Percentiles rank a stretch among this genome's conserved stretches.
phyloP scores from a whole-genome alignment of 2,113 vertebrate species.

The Potamarius usumacintae region DNA sequence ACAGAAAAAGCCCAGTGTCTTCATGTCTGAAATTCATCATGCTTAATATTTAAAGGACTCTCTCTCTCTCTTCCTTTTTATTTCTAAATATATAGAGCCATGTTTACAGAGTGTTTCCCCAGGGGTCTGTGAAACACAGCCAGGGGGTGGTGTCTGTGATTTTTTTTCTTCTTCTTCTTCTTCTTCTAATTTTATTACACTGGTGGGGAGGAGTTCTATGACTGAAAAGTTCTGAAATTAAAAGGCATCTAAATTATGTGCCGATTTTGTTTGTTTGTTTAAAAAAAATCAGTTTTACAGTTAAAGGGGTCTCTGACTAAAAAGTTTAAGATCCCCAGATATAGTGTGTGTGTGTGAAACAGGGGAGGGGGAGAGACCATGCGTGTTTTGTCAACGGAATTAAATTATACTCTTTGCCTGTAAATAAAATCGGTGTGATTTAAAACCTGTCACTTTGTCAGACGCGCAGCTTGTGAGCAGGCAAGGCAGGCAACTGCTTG shows the following conservation, averaged over 20 bases:
- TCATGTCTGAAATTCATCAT: background rate
- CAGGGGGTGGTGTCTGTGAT: background rate
- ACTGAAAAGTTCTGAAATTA: background rate
- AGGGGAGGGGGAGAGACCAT: background rate
- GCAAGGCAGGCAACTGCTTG: no score
- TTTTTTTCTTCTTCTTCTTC: no score
- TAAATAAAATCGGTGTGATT: background rate
- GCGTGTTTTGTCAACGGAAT: background rate
- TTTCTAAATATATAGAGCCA: background rate
- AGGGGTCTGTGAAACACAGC: background rate
- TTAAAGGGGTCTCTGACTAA: background rate
- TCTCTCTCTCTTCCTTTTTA: background rate
- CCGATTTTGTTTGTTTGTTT: background rate
- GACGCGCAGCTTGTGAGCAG: no score
- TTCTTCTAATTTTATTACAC: background rate
- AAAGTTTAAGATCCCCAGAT: no score
- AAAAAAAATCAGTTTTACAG: background rate
- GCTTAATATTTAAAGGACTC: background rate
- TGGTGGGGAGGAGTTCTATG: background rate
- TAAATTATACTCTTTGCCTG: background rate
- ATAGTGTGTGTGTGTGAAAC: background rate
- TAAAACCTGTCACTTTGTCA: background rate
- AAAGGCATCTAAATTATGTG: background rate
- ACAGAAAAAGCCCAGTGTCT: background rate
- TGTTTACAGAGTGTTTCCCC: background rate